Base-by-base conservation (phyloP, 2,113 vertebrate species). In the Zosterops japonicus region DNA sequence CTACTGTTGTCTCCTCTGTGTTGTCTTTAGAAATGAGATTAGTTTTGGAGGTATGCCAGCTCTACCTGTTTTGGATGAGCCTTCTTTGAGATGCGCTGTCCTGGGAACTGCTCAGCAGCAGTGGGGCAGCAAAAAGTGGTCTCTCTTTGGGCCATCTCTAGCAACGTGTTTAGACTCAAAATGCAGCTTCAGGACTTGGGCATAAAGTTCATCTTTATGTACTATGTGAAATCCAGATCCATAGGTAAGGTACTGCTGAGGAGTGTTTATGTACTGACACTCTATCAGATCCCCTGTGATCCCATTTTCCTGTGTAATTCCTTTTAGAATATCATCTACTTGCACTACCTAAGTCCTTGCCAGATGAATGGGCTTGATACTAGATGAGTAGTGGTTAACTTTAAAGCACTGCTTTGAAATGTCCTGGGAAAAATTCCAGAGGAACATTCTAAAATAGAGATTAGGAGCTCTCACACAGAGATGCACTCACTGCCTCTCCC, bases 211-310 rank as follows among this genome's bases (percentile, higher is more conserved):
- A 53, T 83, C 35, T 87, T 78, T 78, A 6, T 3, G 67, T 44
- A 42, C 23, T 82, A 2, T 87, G 64, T 81, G 56, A 95, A 92
- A 29, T 93, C 78, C 71, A 60, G 44, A 31, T 94, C 39, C 87
- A 25, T 35, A 69, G 89, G 50, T 87, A 67, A 12, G 4, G 0
- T 9, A 4, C 60, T 92, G 19, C 96, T 95, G 87, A 97, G 98
- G 97, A 96, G 94, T 94, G 97, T 97, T 87, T 96, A 96, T 79
- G 96, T 90, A 84, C 96, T 97, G 74, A 89, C 29, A 57, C 65
- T 90, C 63, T n/a, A 36, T 63, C 69, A 36, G 44, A n/a, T 81
- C 87, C 89, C 60, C 90, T 78, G 63, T 52, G 55, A 85, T 89
- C 87, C 79, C 29, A 21, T 86, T 96, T 93, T 94, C 74, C 85